Conservation (phyloP, 2,888 invertebrate genomes). For the Rhynchonema sp. region DNA sequence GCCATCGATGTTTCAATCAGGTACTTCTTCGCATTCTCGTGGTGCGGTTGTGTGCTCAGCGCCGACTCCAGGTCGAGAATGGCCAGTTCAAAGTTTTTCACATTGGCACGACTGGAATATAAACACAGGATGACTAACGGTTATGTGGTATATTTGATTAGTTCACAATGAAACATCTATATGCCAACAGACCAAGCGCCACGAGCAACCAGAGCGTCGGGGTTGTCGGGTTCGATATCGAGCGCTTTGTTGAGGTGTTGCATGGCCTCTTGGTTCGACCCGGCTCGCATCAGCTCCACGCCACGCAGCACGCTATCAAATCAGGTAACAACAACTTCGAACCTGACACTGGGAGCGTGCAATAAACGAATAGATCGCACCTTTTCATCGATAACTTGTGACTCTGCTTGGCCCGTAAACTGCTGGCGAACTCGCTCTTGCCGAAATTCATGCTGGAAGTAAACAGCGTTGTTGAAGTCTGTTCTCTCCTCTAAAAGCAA, state of each 20-base stretch:
- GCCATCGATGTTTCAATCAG: constrained; percentile 79
- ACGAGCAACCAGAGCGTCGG: constrained; percentile 72
- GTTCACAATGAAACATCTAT: too few species aligned
- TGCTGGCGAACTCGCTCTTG: neutral
- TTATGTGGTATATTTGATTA: too few species aligned
- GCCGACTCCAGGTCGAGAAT: constrained; percentile 85
- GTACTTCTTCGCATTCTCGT: constrained; percentile 79
- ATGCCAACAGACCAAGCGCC: constrained; percentile 48
- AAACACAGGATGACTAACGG: neutral
- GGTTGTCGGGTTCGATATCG: constrained; percentile 70
- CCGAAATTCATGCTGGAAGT: neutral
- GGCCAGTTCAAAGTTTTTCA: constrained; percentile 75
- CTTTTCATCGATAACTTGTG: neutral
- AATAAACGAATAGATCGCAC: neutral
- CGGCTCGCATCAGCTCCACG: constrained; percentile 1
- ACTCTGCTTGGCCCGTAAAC: neutral
- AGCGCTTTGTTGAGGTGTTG: constrained; percentile 80
- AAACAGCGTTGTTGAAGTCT: too few species aligned
- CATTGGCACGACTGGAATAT: constrained; percentile 55
- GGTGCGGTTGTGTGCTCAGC: constrained; percentile 62
- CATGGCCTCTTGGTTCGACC: constrained; percentile 64
- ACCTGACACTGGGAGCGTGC: too few species aligned
- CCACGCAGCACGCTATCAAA: constrained; percentile 2
- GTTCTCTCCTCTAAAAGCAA: neutral
- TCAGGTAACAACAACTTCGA: neutral